Conservation (phyloP, 2,113 vertebrate species). For the Eublepharis macularius region DNA sequence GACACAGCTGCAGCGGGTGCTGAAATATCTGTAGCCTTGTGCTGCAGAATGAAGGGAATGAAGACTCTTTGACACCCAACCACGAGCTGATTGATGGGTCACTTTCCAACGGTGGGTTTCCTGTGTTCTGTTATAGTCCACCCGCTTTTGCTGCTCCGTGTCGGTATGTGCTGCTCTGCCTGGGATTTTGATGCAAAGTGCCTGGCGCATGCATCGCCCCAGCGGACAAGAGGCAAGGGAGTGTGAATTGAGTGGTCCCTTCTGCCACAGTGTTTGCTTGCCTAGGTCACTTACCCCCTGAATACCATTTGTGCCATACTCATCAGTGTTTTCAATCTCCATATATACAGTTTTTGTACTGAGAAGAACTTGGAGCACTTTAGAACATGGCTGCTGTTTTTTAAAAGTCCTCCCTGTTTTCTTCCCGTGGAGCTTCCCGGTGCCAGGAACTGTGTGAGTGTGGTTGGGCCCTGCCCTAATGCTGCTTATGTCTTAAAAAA, state of each 20-base stretch:
- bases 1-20: conserved; percentile 38
- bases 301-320: conserved; percentile 53
- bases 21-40: background rate
- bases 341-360: conserved; percentile 52
- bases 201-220: background rate
- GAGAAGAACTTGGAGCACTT: conserved; percentile 68
- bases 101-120: conserved; percentile 24
- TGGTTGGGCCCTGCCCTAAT: background rate
- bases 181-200: background rate
- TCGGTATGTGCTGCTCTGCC: background rate
- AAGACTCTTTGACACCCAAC: conserved; percentile 14
- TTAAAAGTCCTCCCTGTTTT: background rate
- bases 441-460: background rate
- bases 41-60: conserved; percentile 54
- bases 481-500: background rate
- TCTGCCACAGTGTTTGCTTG: too few species aligned
- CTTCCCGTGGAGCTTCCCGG: background rate
- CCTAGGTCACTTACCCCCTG: accelerated
- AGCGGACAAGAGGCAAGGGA: too few species aligned
- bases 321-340: conserved; percentile 52
- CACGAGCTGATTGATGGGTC: background rate
- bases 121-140: conserved; percentile 51
- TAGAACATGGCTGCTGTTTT: conserved; percentile 24
- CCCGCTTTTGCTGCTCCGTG: conserved; percentile 25
- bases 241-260: background rate